Conservation (phyloP, 64 coral and sea anemone genomes). For the Stylophora pistillata region DNA sequence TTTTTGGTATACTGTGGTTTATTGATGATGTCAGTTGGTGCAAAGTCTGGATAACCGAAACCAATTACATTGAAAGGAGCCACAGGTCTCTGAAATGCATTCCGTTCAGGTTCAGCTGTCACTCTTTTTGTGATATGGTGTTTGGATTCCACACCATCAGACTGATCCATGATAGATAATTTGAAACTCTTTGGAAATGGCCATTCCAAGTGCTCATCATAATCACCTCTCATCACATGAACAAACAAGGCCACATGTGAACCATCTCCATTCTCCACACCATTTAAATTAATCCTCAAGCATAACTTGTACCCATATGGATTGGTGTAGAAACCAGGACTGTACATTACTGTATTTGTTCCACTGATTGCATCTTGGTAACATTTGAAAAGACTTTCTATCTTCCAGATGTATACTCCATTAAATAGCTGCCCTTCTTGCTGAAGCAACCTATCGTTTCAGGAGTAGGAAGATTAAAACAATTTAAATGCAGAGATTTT, state of each 20-base stretch:
- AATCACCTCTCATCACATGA: slow-evolving; percentile 90
- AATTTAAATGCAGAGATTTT: too few relatives aligned
- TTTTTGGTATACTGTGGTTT: slow-evolving; percentile 81
- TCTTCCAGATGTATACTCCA: slow-evolving; percentile 80
- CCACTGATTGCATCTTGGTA: slow-evolving; percentile 57
- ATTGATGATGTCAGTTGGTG: slow-evolving; percentile 73
- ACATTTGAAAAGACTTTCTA: slow-evolving; percentile 67
- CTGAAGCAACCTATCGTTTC: too few relatives aligned
- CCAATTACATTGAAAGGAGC: slow-evolving; percentile 84
- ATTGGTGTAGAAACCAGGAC: slow-evolving; percentile 73
- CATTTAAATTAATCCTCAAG: slow-evolving; percentile 72
- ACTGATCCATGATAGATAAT: slow-evolving; percentile 87
- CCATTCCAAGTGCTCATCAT: slow-evolving; percentile 82
- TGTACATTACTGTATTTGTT: slow-evolving; percentile 66
- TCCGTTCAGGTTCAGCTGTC: slow-evolving; percentile 71
- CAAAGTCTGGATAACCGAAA: slow-evolving; percentile 92
- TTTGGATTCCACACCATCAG: slow-evolving; percentile 66
- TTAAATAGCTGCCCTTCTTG: slow-evolving; percentile 64
- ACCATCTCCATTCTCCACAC: slow-evolving; percentile 73
- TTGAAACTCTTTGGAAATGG: slow-evolving; percentile 82
- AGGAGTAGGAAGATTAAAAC: too few relatives aligned
- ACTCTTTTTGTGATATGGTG: slow-evolving; percentile 90
- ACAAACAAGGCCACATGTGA: slow-evolving; percentile 74
- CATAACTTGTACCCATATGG: slow-evolving; percentile 80
- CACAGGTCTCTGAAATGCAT: slow-evolving; percentile 84